Evolutionary conservation across 2,113 vertebrate species (phyloP), one percentile per base, ranked within the genome.

Genomic region (Neodon shergylaensis): DNA sequence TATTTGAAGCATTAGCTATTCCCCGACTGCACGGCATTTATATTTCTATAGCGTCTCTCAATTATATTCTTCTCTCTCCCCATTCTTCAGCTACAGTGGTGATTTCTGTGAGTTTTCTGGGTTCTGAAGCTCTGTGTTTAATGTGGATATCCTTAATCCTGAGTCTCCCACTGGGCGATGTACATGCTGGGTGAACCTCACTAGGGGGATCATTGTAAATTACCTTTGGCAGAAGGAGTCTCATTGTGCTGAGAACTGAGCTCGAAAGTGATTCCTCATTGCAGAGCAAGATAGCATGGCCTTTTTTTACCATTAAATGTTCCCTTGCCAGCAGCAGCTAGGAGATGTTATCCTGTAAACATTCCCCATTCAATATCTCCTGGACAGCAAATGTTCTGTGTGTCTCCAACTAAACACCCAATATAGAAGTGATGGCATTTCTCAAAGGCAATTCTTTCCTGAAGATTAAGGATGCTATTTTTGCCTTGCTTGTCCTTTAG

Each of bases 221-320:
- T 83, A 74, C 86, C 79, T 82, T 26, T 83, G 63, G 72, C 89
- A 93, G 82, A 72, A 63, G 73, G 88, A 90, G 54, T 93, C 31
- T 12, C 44, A 66, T 21, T 70, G 91, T 89, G 42, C 54, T 92
- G 83, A 58, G 28, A 66, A 68, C n/a, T 58, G 87, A 91, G 14
- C 70, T 94, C 70, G 49, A 81, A 91, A 88, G 39, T 24, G 47
- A 94, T 94, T 91, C 70, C 52, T 94, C 36, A 22, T 31, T 82
- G 39, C 39, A 11, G 42, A 44, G 52, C 16, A 3, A 79, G 92
- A 91, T 68, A 77, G 31, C 7, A 17, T 63, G 92, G 87, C 58
- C 39, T 74, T 82, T 19, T 52, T 58, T 58, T 54, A 61, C 77
- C 73, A 31, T 85, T 72, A 77, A 89, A 66, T 39, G 36, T 44